These are phyloP conservation scores for Acestrorhynchus altus DNA, from an alignment of 2,797 vertebrate species.

Conservation along the genomic window DNA sequence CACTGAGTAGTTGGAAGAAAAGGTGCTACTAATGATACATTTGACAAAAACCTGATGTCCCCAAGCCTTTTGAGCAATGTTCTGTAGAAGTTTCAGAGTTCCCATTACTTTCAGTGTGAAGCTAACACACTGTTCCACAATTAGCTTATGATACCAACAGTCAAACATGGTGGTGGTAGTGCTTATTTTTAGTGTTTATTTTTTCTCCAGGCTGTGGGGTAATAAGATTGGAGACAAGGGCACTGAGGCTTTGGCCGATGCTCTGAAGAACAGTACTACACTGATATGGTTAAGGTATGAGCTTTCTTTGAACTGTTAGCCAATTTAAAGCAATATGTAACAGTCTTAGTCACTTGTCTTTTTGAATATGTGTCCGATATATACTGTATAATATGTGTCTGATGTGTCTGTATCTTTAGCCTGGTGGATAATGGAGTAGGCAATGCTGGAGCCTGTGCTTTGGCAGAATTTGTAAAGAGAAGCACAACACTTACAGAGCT, in stretches of 20 bases:
- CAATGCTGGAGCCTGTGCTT: conserved; percentile 75
- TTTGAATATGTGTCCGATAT: neutral
- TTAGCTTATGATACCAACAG: too few relatives aligned
- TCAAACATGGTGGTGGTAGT: too few relatives aligned
- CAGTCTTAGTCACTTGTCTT: neutral
- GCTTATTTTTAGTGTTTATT: neutral
- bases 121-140: too few relatives aligned
- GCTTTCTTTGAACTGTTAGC: neutral
- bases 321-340: neutral
- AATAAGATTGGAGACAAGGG: conserved; percentile 84
- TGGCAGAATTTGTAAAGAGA: conserved; percentile 80
- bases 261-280: conserved; percentile 73
- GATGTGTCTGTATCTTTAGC: conserved; percentile 65
- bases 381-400: neutral
- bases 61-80: too few relatives aligned
- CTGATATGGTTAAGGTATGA: conserved; percentile 86
- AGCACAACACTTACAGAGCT: conserved; percentile 77
- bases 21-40: too few relatives aligned
- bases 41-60: too few relatives aligned
- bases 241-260: conserved; percentile 79
- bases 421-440: conserved; percentile 86
- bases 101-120: too few relatives aligned
- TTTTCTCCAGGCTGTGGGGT: conserved; percentile 83
- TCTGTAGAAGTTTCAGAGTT: too few relatives aligned
- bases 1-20: too few relatives aligned